phyloP scores from a whole-genome alignment of 1,140 invertebrate species.

The Acromyrmex heyeri region DNA sequence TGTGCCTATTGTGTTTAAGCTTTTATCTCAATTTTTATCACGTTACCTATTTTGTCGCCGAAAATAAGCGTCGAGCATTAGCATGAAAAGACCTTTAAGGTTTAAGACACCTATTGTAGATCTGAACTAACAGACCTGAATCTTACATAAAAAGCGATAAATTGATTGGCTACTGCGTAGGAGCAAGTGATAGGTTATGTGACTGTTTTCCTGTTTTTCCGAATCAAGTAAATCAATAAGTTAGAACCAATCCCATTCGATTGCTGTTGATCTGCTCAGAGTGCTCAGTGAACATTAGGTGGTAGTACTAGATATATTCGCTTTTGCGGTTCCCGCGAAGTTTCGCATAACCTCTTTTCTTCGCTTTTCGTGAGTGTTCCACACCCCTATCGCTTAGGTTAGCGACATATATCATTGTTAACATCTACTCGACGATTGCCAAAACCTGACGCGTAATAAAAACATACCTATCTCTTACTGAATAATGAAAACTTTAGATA shows the following conservation, averaged over 20 bases:
- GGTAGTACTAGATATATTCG: not conserved
- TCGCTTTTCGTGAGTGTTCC: conserved; percentile 18
- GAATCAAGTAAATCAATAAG: not conserved
- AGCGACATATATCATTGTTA: not conserved
- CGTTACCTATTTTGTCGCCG: no score
- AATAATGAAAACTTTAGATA: conserved; percentile 27
- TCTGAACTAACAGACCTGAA: no score
- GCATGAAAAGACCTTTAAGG: no score
- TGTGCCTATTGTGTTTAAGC: no score
- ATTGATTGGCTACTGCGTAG: no score
- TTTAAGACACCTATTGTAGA: no score
- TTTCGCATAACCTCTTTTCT: conserved; percentile 69
- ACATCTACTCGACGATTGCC: not conserved
- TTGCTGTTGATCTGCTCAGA: not conserved
- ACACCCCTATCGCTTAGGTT: conserved; percentile 13
- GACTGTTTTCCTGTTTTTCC: not conserved
- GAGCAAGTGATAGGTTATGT: not conserved
- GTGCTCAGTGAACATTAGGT: not conserved
- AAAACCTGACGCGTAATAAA: not conserved
- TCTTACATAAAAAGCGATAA: no score
- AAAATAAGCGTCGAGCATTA: no score
- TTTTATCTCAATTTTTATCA: no score
- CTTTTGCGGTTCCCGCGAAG: conserved; percentile 65
- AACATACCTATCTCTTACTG: not conserved
- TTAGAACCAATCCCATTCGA: not conserved